Percentiles rank a stretch among this genome's conserved stretches.
These are phyloP conservation scores for Nephotettix cincticeps DNA, from an alignment of 1,140 invertebrate species.

Conservation along the genomic window DNA sequence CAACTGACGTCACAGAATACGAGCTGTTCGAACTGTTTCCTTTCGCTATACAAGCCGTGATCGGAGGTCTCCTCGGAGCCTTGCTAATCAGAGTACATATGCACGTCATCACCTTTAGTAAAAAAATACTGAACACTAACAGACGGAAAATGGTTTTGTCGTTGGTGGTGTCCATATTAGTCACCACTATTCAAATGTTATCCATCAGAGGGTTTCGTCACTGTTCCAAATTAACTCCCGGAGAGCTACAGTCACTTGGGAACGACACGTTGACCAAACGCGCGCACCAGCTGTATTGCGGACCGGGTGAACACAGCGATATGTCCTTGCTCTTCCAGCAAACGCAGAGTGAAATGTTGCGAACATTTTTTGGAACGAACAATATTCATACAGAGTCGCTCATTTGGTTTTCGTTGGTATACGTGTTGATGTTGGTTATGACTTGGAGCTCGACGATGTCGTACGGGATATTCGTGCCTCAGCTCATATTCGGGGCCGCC, in stretches of 20 bases:
- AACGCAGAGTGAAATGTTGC: conserved; percentile 90
- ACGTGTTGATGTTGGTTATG: conserved; percentile 86
- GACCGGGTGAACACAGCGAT: conserved; percentile 83
- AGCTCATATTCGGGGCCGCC: conserved; percentile 88
- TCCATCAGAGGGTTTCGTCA: too few relatives aligned
- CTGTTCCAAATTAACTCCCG: too few relatives aligned
- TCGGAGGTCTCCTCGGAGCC: background rate
- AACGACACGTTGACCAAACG: too few relatives aligned
- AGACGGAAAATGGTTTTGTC: too few relatives aligned
- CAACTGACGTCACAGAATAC: background rate
- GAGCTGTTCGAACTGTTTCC: background rate
- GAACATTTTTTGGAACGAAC: background rate
- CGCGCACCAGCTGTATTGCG: background rate
- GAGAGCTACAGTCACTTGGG: too few relatives aligned
- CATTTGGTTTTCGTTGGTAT: conserved; percentile 76
- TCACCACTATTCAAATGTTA: too few relatives aligned
- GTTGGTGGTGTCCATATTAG: too few relatives aligned
- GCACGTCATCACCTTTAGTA: background rate
- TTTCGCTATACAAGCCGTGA: background rate
- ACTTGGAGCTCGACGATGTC: conserved; percentile 96
- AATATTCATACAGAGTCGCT: conserved; percentile 52
- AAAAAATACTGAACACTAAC: too few relatives aligned
- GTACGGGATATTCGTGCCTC: conserved; percentile 94
- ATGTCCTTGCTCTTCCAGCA: conserved; percentile 93
- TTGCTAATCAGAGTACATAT: background rate